Conservation (phyloP, 2,888 invertebrate genomes). For the Nemapogon koenigi region DNA sequence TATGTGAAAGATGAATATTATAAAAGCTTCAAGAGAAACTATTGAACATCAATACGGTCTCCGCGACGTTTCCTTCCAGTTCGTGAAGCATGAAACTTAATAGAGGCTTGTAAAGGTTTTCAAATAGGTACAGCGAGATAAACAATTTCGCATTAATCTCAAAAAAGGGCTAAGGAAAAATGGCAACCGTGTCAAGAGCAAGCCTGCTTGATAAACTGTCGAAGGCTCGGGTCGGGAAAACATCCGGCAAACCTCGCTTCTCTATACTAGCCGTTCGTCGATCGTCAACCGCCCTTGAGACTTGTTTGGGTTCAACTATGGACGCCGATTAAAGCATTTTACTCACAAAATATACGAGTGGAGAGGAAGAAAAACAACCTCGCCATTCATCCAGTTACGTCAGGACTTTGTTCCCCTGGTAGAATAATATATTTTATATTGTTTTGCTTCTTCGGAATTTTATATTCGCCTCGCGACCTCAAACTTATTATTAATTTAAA, state of each 20-base stretch:
- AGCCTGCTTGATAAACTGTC: constrained; percentile 26
- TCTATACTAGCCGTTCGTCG: neutral
- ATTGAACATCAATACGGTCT: too few species aligned
- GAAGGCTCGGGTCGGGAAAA: constrained; percentile 28
- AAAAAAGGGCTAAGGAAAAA: constrained; percentile 25
- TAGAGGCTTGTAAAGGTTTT: constrained; percentile 6
- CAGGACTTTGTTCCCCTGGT: too few species aligned
- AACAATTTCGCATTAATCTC: constrained; percentile 31
- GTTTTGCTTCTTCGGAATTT: too few species aligned
- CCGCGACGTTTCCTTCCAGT: neutral
- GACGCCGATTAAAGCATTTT: constrained; percentile 6
- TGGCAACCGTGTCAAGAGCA: constrained; percentile 27
- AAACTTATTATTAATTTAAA: too few species aligned
- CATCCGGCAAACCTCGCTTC: constrained; percentile 22
- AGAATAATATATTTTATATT: too few species aligned
- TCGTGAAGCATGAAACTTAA: neutral
- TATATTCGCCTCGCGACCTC: too few species aligned
- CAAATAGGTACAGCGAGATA: constrained; percentile 19
- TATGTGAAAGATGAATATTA: too few species aligned
- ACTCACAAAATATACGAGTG: constrained; percentile 5
- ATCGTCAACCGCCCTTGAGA: constrained; percentile 9
- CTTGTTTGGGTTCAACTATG: constrained; percentile 7
- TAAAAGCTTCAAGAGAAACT: too few species aligned
- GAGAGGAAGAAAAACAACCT: constrained; percentile 3
- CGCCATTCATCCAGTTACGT: too few species aligned